Evolutionary conservation across 2,113 vertebrate species (phyloP), one percentile per base, ranked within the genome.

Genomic region (Numida meleagris): DNA sequence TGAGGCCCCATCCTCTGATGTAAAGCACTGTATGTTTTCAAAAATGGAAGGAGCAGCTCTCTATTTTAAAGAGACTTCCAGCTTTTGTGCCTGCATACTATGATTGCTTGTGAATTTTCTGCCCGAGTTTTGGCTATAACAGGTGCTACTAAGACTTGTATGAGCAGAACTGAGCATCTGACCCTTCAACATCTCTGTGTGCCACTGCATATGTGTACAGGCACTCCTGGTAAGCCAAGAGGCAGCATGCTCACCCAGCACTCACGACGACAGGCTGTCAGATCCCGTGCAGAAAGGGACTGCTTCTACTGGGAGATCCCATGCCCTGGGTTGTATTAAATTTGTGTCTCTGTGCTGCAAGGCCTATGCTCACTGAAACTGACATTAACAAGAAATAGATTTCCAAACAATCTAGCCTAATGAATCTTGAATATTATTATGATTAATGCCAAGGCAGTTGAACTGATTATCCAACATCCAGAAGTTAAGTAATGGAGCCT

Each of bases 351-450:
- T 34, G 5, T 36, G 51, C 90, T 79, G 80, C 53, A 59, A 90
- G 53, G 67, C 59, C 14, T 10, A 15, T 78, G 81, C 67, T 89
- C 82, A 89, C 79, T 43, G 91, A 90, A 95, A 92, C 90, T 97
- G 97, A 97, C 93, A 68, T 95, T 96, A 97, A 97, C 95, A 96
- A 97, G 96, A 97, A 98, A 96, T 96, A 96, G 96, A 98, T 98
- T 97, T 97, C 95, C 92, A 96, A 97, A 97, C 96, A 98, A 96
- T 96, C 82, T 86, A 85, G 87, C 77, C 95, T 97, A 97, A 98
- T 98, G 96, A 93, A 97, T 97, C 97, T 96, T 97, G 97, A 98
- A 97, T 94, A 96, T 89, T 83, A 82, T 96, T 83, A 94, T 98
- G 96, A 96, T 96, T 90, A 95, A 95, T 94, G 82, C 50, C 74